Evolutionary conservation across 2,113 vertebrate genomes (phyloP), one percentile per base, ranked within the genome.

Genomic region (Synodontis membranacea): DNA sequence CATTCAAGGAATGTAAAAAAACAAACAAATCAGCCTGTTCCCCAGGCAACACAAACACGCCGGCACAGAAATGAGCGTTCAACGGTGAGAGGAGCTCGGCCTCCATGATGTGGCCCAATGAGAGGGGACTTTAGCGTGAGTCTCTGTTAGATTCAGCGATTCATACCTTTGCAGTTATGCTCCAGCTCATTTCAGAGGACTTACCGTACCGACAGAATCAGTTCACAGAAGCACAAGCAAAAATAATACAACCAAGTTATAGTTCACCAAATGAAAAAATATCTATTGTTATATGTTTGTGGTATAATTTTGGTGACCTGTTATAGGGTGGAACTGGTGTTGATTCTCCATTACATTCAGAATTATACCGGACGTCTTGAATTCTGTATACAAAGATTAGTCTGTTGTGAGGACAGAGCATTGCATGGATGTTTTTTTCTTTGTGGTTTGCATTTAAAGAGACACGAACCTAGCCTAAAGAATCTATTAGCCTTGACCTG

Each of bases 141-240:
- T 25, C 66, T 74, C 54, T 56, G 66, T 60, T 60, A 75, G 11
- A 9, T 78, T 78, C 48, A 48, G 23, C 23, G 0, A 75, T 46
- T 23, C 11, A 75, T 28, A n/a, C 44, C 44, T 10, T 5, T 21
- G 5, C 19, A 74, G 25, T 12, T 46, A 46, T 25, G 9, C 90
- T 88, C 87, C 86, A 86, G 81, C 66, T 86, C 76, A 75, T 74
- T 10, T 1, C 21, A 42, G 68, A 91, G 39, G 11, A 12, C 10
- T 42, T 44, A 44, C 39, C 12, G 74, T 17, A 14, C 28, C 3
- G 5, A 31, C 44, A 48, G 44, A 50, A 76, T 2, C 28, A 31
- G 28, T 8, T 28, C 2, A 76, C 14, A 48, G 42, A 75, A 42
- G 23, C 5, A 44, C 39, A 28, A n/a, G 15, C 2, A 74, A 39